Evolutionary conservation across 2,888 invertebrate genomes (phyloP).

Genomic region (Merodon equestris): DNA sequence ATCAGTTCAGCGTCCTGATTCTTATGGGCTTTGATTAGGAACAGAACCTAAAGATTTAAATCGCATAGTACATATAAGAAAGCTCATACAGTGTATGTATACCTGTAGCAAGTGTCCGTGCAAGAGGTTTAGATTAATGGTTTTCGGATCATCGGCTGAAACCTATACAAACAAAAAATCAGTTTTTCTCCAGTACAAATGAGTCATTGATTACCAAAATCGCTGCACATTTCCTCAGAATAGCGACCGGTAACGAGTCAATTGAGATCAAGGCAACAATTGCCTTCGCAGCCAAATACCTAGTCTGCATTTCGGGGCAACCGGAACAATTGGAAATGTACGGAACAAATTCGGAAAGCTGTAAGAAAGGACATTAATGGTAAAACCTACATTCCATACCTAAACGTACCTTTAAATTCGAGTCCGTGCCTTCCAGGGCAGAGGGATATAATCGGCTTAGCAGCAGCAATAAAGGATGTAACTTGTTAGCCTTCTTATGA

Average conservation of each 20-base stretch:
- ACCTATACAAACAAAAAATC: slow-evolving; percentile 46
- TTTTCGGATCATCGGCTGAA: slow-evolving; percentile 64
- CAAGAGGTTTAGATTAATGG: slow-evolving; percentile 69
- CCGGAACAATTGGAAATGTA: slow-evolving; percentile 83
- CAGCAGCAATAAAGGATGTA: slow-evolving; percentile 89
- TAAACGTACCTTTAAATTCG: slow-evolving; percentile 82
- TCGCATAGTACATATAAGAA: background rate
- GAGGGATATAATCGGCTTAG: slow-evolving; percentile 89
- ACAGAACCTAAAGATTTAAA: slow-evolving; percentile 65
- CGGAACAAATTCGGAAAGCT: slow-evolving; percentile 84
- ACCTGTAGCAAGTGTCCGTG: slow-evolving; percentile 75
- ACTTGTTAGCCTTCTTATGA: slow-evolving; percentile 79
- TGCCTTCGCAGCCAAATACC: slow-evolving; percentile 87
- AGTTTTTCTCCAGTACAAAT: background rate
- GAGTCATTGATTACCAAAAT: slow-evolving; percentile 69
- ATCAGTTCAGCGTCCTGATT: slow-evolving; percentile 67
- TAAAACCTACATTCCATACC: background rate
- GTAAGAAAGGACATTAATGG: slow-evolving; percentile 72
- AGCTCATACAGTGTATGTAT: background rate
- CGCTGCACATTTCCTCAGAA: slow-evolving; percentile 70
- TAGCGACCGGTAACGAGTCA: slow-evolving; percentile 74
- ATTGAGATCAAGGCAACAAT: slow-evolving; percentile 82
- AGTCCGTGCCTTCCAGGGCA: slow-evolving; percentile 84
- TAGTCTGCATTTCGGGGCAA: slow-evolving; percentile 84
- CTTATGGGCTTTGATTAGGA: slow-evolving; percentile 69